phyloP scores from a whole-genome alignment of 1,140 invertebrate species.

The Oscheius sp. region DNA sequence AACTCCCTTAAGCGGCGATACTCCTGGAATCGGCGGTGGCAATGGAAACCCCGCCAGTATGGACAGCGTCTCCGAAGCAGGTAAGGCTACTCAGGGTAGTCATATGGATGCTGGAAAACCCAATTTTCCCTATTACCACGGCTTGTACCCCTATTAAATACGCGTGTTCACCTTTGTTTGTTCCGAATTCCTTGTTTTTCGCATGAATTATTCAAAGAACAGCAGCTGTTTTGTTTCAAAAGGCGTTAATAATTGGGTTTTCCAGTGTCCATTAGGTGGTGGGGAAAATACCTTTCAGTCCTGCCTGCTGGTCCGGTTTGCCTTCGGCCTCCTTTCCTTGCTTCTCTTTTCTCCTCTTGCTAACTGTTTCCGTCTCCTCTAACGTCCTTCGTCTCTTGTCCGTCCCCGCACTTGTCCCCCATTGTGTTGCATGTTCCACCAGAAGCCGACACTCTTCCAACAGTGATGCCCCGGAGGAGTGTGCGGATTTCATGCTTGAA shows the following conservation, averaged over 20 bases:
- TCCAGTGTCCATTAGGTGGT: no score
- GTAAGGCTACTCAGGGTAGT: no score
- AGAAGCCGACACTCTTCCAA: no score
- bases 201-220: no score
- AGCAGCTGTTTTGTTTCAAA: no score
- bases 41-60: conserved; percentile 17
- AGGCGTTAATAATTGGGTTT: no score
- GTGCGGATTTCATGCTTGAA: conserved; percentile 12
- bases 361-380: neutral
- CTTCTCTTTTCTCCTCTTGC: neutral
- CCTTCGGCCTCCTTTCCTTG: neutral
- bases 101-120: no score
- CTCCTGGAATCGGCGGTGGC: conserved; percentile 10
- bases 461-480: neutral
- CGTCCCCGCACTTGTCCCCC: neutral
- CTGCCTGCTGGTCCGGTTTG: neutral
- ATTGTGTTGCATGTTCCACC: neutral
- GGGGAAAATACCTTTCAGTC: no score
- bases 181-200: no score
- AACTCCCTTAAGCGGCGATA: conserved; percentile 39
- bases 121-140: no score
- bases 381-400: neutral
- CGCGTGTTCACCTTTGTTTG: no score
- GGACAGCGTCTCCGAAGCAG: conserved; percentile 43
- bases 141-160: no score